A percentile compares a stretch with the other conserved stretches of the same genome.
Evolutionary conservation across 1,140 invertebrate genomes (phyloP).

Genomic region (Heliconius himera): DNA sequence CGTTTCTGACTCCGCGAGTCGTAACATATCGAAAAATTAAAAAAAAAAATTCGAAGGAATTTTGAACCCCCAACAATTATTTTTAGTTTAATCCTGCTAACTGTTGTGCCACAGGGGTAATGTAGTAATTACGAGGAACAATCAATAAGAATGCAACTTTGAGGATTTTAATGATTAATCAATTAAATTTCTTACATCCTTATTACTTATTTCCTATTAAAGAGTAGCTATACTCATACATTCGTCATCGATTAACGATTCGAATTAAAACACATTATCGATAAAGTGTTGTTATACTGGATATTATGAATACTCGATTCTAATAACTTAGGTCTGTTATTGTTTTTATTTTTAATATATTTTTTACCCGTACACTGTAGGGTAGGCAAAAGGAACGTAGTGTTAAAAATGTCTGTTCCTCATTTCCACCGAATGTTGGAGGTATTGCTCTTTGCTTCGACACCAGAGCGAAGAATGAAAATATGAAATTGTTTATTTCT

Average conservation of each 20-base stretch:
- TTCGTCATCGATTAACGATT: constrained; percentile 4
- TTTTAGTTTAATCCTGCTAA: too few species aligned
- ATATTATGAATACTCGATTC: background rate
- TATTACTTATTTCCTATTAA: constrained; percentile 13
- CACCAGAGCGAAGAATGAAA: too few species aligned
- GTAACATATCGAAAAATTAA: too few species aligned
- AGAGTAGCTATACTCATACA: background rate
- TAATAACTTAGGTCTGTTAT: background rate
- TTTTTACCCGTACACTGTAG: background rate
- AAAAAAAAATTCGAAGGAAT: too few species aligned
- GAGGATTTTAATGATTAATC: background rate
- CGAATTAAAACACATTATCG: background rate
- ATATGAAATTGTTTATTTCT: too few species aligned
- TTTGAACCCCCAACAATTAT: too few species aligned
- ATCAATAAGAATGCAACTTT: background rate
- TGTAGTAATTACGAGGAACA: background rate
- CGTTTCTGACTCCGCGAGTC: too few species aligned
- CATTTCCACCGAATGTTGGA: too few species aligned
- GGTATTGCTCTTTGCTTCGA: too few species aligned
- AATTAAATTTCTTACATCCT: constrained; percentile 5
- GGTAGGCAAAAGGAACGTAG: too few species aligned
- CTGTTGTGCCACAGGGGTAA: too few species aligned
- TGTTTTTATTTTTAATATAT: background rate
- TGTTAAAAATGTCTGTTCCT: too few species aligned
- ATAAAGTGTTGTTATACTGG: background rate